Conservation (phyloP, 2,888 invertebrate genomes). For the Hypolimnas misippus region DNA sequence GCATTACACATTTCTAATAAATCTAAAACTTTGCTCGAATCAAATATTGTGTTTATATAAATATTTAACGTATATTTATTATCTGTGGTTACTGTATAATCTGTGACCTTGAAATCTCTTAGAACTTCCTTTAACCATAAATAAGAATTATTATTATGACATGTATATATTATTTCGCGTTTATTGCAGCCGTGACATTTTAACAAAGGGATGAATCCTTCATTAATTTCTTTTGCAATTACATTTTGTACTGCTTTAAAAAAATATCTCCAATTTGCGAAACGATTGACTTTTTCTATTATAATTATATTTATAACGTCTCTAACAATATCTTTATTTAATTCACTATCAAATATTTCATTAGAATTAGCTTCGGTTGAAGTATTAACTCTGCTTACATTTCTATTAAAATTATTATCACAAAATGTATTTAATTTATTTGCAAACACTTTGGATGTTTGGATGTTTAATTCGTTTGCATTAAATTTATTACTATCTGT, state of each 20-base stretch:
- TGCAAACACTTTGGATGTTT: too few species aligned
- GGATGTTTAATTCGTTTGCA: too few species aligned
- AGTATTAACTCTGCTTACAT: neutral
- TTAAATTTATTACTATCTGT: too few species aligned
- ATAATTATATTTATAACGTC: conserved; percentile 1
- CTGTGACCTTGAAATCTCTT: conserved; percentile 40
- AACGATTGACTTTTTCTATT: neutral
- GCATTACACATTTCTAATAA: conserved; percentile 57
- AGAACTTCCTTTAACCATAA: conserved; percentile 47
- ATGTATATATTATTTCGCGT: conserved; percentile 58
- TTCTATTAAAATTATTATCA: neutral
- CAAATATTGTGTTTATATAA: conserved; percentile 49
- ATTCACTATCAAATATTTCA: too few species aligned
- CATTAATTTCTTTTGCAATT: conserved; percentile 48
- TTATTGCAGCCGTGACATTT: conserved; percentile 59
- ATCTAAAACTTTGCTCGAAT: conserved; percentile 48
- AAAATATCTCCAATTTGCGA: conserved; percentile 45
- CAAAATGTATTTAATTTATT: neutral
- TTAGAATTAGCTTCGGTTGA: too few species aligned
- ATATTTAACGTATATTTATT: conserved; percentile 48
- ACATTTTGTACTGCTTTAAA: conserved; percentile 16
- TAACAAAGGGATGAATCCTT: conserved; percentile 50
- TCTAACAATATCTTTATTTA: neutral
- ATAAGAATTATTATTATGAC: conserved; percentile 53
- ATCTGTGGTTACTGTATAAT: conserved; percentile 15